Conservation (phyloP, 1,140 invertebrate species). For the Heliconius hewitsoni region DNA sequence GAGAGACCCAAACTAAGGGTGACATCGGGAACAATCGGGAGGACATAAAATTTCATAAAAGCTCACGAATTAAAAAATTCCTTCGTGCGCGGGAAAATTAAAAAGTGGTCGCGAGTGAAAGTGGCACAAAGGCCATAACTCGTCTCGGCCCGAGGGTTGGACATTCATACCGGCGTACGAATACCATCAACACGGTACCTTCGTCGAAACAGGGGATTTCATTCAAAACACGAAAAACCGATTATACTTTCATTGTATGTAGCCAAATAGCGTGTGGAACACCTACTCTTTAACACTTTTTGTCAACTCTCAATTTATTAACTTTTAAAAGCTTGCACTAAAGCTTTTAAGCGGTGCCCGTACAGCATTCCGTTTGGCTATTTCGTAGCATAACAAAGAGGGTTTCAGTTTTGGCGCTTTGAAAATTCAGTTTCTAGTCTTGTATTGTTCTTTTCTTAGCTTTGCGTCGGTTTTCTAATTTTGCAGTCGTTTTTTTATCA, state of each 20-base stretch:
- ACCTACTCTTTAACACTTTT: conserved; percentile 65
- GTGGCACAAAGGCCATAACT: conserved; percentile 76
- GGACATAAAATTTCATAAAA: conserved; percentile 70
- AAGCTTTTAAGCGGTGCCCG: conserved; percentile 61
- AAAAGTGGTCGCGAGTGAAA: conserved; percentile 68
- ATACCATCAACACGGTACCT: conserved; percentile 48
- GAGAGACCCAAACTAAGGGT: conserved; percentile 44
- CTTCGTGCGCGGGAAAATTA: conserved; percentile 64
- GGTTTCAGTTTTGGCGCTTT: conserved; percentile 43
- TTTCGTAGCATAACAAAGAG: conserved; percentile 43
- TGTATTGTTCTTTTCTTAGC: conserved; percentile 20
- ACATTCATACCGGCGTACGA: conserved; percentile 53
- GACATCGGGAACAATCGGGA: conserved; percentile 54
- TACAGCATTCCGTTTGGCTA: conserved; percentile 44
- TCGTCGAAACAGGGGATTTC: conserved; percentile 62
- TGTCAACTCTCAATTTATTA: conserved; percentile 71
- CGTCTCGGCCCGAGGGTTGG: conserved; percentile 63
- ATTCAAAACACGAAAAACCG: conserved; percentile 73
- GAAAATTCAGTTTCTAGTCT: conserved; percentile 40
- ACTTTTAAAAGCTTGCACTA: conserved; percentile 67
- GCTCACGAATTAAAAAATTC: conserved; percentile 70
- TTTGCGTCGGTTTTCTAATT: neutral
- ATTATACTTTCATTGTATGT: conserved; percentile 72
- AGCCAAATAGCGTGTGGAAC: conserved; percentile 63
- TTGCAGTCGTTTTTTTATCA: neutral